Percentiles rank a stretch among this genome's conserved stretches.
These are phyloP conservation scores for Colostygia pectinataria DNA, from an alignment of 2,888 invertebrate genomes.

Conservation along the genomic window DNA sequence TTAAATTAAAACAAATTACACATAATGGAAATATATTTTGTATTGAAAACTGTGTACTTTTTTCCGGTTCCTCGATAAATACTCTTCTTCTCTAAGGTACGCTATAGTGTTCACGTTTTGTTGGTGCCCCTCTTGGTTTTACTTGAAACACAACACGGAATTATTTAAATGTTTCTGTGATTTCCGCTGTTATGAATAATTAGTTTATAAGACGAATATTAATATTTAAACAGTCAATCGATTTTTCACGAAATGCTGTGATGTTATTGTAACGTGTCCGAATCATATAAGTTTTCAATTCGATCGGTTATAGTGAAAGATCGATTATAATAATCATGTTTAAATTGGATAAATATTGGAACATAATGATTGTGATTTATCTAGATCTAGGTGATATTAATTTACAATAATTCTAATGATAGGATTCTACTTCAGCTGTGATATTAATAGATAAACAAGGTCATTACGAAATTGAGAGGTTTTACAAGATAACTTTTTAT, in stretches of 20 bases:
- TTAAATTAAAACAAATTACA: slow-evolving; percentile 59
- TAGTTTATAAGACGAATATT: slow-evolving; percentile 13
- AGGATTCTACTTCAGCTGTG: slow-evolving; percentile 18
- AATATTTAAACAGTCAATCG: slow-evolving; percentile 29
- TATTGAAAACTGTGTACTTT: slow-evolving; percentile 53
- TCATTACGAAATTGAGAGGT: too few species aligned
- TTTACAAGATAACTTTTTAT: too few species aligned
- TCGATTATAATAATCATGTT: slow-evolving; percentile 37
- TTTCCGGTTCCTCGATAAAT: slow-evolving; percentile 56
- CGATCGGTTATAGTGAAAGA: slow-evolving; percentile 48
- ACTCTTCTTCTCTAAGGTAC: slow-evolving; percentile 54
- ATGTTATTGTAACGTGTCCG: background rate
- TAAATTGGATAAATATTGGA: slow-evolving; percentile 3
- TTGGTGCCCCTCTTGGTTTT: slow-evolving; percentile 70
- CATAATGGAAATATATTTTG: slow-evolving; percentile 57
- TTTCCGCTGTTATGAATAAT: slow-evolving; percentile 23
- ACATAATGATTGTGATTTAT: slow-evolving; percentile 8
- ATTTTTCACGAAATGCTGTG: slow-evolving; percentile 25
- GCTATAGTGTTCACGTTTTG: slow-evolving; percentile 68
- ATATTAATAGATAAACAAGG: too few species aligned
- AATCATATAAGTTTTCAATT: background rate
- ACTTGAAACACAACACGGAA: slow-evolving; percentile 74
- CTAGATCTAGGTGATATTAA: slow-evolving; percentile 6
- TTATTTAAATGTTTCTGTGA: slow-evolving; percentile 41
- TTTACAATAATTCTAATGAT: slow-evolving; percentile 13